Conservation (phyloP, 2,113 vertebrate species). For the Castor canadensis region DNA sequence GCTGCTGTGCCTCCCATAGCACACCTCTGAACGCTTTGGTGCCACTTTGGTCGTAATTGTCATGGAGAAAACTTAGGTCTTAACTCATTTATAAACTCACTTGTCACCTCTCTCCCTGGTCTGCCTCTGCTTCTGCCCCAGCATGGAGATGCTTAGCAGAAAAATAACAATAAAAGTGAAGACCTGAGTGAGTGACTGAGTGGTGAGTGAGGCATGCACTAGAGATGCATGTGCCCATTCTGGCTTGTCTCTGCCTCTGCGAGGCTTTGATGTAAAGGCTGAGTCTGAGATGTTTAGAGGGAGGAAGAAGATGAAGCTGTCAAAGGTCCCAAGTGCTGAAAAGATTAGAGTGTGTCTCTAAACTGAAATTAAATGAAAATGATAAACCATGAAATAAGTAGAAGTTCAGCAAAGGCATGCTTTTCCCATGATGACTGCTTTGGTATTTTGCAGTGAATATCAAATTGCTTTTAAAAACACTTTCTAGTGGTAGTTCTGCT, state of each 20-base stretch:
- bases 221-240: background rate
- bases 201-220: too few relatives aligned
- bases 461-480: slow-evolving; percentile 35
- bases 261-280: background rate
- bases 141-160: background rate
- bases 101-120: background rate
- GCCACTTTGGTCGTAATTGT: background rate
- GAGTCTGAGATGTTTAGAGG: background rate
- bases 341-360: background rate
- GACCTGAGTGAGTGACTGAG: background rate
- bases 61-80: background rate
- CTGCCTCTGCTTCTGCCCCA: background rate
- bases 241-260: background rate
- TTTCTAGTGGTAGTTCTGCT: background rate
- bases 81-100: background rate
- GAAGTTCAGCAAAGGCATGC: background rate
- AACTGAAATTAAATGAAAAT: background rate
- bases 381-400: background rate
- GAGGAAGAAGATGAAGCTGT: background rate
- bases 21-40: background rate
- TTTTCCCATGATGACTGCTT: background rate
- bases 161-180: background rate
- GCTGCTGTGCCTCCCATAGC: background rate
- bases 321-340: background rate
- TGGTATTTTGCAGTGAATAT: background rate